A percentile compares a stretch with the other conserved stretches of the same genome.
Evolutionary conservation across 2,113 vertebrate species (phyloP).

Genomic region (Macaca fascicularis): T2T-MFA8v1.1 NC_088381.1:171744501-171745000

Average conservation of each 20-base stretch:
- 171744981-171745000: no score
- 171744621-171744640: fast-evolving
- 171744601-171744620: not conserved
- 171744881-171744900: not conserved
- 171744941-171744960: no score
- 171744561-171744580: not conserved
- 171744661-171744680: not conserved
- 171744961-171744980: no score
- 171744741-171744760: not conserved
- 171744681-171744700: fast-evolving
- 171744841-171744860: not conserved
- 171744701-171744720: not conserved
- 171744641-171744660: not conserved
- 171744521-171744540: not conserved
- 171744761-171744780: not conserved
- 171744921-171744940: no score
- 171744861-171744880: not conserved
- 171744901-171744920: no score
- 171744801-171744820: no score
- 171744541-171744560: not conserved
- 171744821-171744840: not conserved
- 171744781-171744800: not conserved
- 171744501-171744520: not conserved
- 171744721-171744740: not conserved
- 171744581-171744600: not conserved